These are phyloP conservation scores for Monodelphis domestica DNA, from an alignment of 2,797 vertebrate species.

Conservation along the genomic window DNA sequence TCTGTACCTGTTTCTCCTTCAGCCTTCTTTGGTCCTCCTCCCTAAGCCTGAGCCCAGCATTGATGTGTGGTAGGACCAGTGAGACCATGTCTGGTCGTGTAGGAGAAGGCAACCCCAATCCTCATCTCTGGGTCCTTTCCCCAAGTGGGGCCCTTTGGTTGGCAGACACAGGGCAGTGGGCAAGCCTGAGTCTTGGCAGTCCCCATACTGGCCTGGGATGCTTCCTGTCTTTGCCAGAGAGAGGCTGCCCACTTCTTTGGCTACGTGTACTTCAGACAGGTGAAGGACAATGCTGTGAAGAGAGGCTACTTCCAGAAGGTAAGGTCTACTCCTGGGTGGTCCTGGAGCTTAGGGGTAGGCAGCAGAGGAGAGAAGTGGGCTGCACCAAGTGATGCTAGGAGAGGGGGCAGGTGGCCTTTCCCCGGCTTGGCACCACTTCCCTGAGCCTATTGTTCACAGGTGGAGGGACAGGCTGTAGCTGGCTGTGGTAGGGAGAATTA, in stretches of 20 bases:
- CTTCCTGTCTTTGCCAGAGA: conserved; percentile 82
- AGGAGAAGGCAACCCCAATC: not conserved
- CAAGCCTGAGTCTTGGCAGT: not conserved
- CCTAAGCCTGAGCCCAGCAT: not conserved
- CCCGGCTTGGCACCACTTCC: accelerated
- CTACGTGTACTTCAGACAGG: conserved; percentile 96
- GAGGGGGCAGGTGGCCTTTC: not conserved
- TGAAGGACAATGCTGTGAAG: conserved; percentile 93
- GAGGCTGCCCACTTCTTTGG: conserved; percentile 93
- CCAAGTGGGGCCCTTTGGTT: not conserved
- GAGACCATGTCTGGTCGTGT: too few species aligned
- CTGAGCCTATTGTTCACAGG: too few species aligned
- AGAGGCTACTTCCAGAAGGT: conserved; percentile 99
- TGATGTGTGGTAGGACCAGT: not conserved
- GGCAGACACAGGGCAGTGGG: not conserved
- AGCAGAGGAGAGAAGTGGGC: not conserved
- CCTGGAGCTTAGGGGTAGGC: not conserved
- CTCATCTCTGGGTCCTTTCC: not conserved
- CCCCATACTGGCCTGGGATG: not conserved
- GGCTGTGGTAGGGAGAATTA: too few species aligned
- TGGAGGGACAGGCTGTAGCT: too few species aligned
- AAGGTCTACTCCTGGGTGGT: conserved; percentile 23
- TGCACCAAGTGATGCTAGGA: not conserved
- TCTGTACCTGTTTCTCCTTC: not conserved
- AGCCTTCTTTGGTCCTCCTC: not conserved